Percentiles rank a stretch among this genome's conserved stretches.
These are phyloP conservation scores for Drosophila sulfurigaster DNA, from an alignment of 1,140 invertebrate species.

Conservation along the genomic window DNA sequence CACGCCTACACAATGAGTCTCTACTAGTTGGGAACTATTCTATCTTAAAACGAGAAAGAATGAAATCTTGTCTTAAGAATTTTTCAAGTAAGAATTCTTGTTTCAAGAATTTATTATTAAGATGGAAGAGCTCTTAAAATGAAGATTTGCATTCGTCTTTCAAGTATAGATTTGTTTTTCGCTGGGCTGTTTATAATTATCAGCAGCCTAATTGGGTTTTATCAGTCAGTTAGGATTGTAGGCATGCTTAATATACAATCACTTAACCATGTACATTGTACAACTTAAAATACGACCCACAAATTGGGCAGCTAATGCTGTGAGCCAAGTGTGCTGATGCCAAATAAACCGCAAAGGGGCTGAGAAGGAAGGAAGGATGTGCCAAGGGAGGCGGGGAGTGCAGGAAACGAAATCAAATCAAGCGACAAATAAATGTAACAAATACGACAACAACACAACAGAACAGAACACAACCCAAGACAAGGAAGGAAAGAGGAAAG, in stretches of 20 bases:
- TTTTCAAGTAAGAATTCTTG: too few relatives aligned
- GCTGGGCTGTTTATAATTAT: too few relatives aligned
- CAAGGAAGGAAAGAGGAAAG: not conserved
- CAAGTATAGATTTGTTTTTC: too few relatives aligned
- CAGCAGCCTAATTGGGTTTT: not conserved
- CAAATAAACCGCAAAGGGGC: constrained; percentile 55
- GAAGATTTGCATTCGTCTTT: too few relatives aligned
- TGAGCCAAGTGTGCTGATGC: constrained; percentile 30
- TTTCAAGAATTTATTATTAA: too few relatives aligned
- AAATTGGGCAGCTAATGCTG: constrained; percentile 68
- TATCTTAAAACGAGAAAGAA: too few relatives aligned
- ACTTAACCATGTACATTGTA: constrained; percentile 40
- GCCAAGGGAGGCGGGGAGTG: constrained; percentile 21
- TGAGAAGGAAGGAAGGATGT: constrained; percentile 19
- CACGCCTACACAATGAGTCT: too few relatives aligned
- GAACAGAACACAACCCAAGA: not conserved
- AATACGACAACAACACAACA: constrained; percentile 63
- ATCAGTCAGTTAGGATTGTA: not conserved
- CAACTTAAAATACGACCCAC: constrained; percentile 58
- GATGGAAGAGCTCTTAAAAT: too few relatives aligned
- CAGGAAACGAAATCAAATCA: constrained; percentile 70
- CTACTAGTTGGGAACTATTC: too few relatives aligned
- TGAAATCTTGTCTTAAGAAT: too few relatives aligned
- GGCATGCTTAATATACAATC: constrained; percentile 27
- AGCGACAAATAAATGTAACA: constrained; percentile 81